Conservation (phyloP, 2,113 vertebrate species). For the Oncorhynchus masou region DNA sequence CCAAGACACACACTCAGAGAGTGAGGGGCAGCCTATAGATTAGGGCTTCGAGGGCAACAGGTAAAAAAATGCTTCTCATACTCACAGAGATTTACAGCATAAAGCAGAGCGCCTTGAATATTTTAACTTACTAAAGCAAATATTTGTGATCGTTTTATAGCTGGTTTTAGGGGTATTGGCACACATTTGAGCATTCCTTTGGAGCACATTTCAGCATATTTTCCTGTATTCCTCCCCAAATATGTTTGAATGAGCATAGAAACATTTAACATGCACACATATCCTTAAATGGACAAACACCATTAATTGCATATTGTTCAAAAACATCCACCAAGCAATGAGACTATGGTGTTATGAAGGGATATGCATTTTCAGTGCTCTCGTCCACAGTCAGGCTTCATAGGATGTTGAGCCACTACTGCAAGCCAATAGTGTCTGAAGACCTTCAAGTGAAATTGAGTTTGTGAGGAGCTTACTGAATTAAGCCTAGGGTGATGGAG, state of each 20-base stretch:
- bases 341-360: too few relatives aligned
- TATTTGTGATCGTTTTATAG: too few relatives aligned
- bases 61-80: conserved; percentile 30
- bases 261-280: too few relatives aligned
- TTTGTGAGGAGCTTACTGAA: conserved; percentile 49
- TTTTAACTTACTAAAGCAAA: neutral
- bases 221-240: conserved; percentile 21
- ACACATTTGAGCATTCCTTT: neutral
- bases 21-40: neutral
- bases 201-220: conserved; percentile 10
- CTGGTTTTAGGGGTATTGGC: too few relatives aligned
- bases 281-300: too few relatives aligned
- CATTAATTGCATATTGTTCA: too few relatives aligned
- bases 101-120: neutral
- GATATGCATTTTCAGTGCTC: too few relatives aligned
- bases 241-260: neutral
- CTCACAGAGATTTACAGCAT: neutral
- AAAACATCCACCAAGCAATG: too few relatives aligned
- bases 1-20: neutral
- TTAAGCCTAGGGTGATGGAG: conserved; percentile 29
- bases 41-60: conserved; percentile 47
- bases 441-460: conserved; percentile 44
- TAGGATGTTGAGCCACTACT: too few relatives aligned
- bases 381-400: too few relatives aligned
- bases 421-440: neutral